These are phyloP conservation scores for Monopis laevigella DNA, from an alignment of 2,888 invertebrate genomes.

Conservation along the genomic window DNA sequence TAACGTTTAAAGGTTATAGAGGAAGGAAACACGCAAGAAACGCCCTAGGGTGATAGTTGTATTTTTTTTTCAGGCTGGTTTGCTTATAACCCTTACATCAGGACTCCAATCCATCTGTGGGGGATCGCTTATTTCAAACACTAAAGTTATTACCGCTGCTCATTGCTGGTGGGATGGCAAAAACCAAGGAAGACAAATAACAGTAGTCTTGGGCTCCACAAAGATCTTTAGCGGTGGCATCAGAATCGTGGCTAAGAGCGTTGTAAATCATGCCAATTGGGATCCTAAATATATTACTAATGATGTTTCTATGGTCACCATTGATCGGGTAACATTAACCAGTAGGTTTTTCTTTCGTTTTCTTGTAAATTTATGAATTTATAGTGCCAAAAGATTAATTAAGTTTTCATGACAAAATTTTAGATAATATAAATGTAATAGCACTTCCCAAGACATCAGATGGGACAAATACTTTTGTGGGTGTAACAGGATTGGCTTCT, in stretches of 20 bases:
- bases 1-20: too few species aligned
- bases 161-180: conserved; percentile 55
- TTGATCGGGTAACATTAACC: conserved; percentile 28
- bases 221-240: conserved; percentile 47
- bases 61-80: conserved; percentile 39
- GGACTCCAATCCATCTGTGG: conserved; percentile 47
- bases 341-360: conserved; percentile 33
- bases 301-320: conserved; percentile 43
- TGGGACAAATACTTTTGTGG: conserved; percentile 33
- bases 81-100: conserved; percentile 33
- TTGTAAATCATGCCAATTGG: conserved; percentile 39
- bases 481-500: conserved; percentile 32
- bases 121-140: conserved; percentile 41
- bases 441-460: conserved; percentile 32
- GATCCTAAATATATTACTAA: conserved; percentile 28
- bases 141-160: conserved; percentile 43
- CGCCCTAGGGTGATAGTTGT: too few species aligned
- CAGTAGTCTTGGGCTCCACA: conserved; percentile 43
- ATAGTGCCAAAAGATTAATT: conserved; percentile 16
- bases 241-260: conserved; percentile 32
- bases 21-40: too few species aligned
- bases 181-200: conserved; percentile 36
- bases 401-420: conserved; percentile 14
- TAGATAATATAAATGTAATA: conserved; percentile 43
- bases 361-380: too few species aligned